These are phyloP conservation scores for Lithophane leautieri DNA, from an alignment of 2,888 invertebrate species.

Conservation along the genomic window DNA sequence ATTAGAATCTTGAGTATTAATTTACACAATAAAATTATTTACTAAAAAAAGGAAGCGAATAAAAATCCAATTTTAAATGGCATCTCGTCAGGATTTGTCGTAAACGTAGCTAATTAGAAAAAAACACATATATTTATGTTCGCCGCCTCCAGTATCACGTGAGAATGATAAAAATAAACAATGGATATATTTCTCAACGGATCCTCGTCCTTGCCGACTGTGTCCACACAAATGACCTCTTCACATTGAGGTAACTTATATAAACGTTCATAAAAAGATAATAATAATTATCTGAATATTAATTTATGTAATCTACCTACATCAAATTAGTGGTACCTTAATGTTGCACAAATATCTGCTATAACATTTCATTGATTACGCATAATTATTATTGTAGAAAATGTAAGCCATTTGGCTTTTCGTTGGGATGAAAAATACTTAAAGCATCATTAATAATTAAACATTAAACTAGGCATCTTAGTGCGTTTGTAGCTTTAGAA, in stretches of 20 bases:
- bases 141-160: constrained; percentile 57
- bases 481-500: not conserved
- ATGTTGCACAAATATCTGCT: constrained; percentile 20
- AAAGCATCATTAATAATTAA: not conserved
- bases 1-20: constrained; percentile 3
- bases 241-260: constrained; percentile 55
- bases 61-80: constrained; percentile 23
- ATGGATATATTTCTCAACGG: constrained; percentile 64
- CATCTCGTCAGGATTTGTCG: constrained; percentile 32
- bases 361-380: not conserved
- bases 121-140: constrained; percentile 39
- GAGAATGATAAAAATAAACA: constrained; percentile 69
- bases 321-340: constrained; percentile 4
- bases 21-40: not conserved
- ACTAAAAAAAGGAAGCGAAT: constrained; percentile 16
- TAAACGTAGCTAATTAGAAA: constrained; percentile 53
- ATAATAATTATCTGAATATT: constrained; percentile 37
- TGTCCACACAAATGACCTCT: constrained; percentile 63
- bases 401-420: not conserved
- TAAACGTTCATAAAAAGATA: constrained; percentile 43
- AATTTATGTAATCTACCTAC: constrained; percentile 20
- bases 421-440: not conserved
- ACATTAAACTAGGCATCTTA: not conserved
- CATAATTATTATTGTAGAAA: not conserved
- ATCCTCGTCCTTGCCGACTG: constrained; percentile 62